phyloP scores from a whole-genome alignment of 2,797 vertebrate genomes.

The Nothura maculosa region DNA sequence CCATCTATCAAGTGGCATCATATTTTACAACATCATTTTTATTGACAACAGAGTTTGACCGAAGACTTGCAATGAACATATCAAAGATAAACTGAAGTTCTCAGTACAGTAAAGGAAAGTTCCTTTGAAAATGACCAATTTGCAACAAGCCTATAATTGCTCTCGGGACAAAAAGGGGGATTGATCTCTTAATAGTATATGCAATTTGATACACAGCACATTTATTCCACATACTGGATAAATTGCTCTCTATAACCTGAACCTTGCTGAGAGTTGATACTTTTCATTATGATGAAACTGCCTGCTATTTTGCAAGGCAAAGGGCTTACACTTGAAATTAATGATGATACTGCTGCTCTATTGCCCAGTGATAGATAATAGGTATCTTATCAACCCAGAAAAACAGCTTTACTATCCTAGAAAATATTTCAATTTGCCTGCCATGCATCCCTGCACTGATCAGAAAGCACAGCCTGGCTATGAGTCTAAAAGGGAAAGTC shows the following conservation, averaged over 20 bases:
- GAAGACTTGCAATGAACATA: background rate
- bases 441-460: background rate
- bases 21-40: background rate
- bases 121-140: background rate
- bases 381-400: too few species aligned
- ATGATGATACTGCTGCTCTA: background rate
- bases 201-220: background rate
- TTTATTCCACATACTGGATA: background rate
- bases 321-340: background rate
- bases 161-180: background rate
- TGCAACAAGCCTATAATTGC: background rate
- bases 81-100: background rate
- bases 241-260: background rate
- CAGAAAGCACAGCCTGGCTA: background rate
- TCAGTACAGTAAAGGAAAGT: fast-evolving
- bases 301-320: background rate
- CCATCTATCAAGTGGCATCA: background rate
- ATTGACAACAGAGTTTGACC: background rate
- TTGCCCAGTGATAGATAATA: too few species aligned
- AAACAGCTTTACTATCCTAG: background rate
- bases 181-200: background rate
- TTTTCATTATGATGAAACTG: background rate
- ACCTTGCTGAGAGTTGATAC: background rate
- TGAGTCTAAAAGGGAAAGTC: background rate
- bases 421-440: background rate